Evolutionary conservation across 2,113 vertebrate species (phyloP), one percentile per base, ranked within the genome.

Genomic region (Perca schrenkii): DNA sequence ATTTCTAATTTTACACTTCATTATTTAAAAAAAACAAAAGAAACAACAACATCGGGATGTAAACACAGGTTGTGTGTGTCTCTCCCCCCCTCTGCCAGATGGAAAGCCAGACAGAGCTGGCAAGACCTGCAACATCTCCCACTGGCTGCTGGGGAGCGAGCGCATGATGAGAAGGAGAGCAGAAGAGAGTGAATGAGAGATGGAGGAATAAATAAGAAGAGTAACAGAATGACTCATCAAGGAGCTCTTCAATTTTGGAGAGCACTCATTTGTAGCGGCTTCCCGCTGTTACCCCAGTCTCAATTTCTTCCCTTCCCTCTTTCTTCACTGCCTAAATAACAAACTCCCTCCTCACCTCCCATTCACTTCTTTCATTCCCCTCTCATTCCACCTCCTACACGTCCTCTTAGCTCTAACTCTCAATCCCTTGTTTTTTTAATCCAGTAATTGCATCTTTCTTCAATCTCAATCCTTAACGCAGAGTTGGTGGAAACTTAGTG

Each of bases 141-240:
- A 85, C 86, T 62, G 92, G 83, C 89, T 87, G 88, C 77, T 53
- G 78, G 66, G 31, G 77, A 69, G 79, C 7, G 34, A 86, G 79
- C 62, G 6, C 71, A 62, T 66, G 81, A 87, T 77, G 82, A 79
- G 83, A 77, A 58, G 34, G 74, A 28, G 77, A 80, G 67, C 22
- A 40, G 60, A 63, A 28, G 75, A 74, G 69, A 75, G 70, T 57
- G 81, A 85, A 86, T 73, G 88, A 77, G 82, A 47, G 31, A 74
- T 57, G 36, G 80, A 84, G 79, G 77, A 85, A 78, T 67, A 84
- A 70, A 87, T 54, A 79, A 89, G 80, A 82, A 77, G 53, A 74
- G 66, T 75, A 89, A 88, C 88, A 93, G 89, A 92, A 91, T 84
- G 86, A 64, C 88, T 87, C 86, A 92, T 92, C 80, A 89, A 92